phyloP scores from a whole-genome alignment of 2,888 invertebrate genomes.

The Julus scanicus region DNA sequence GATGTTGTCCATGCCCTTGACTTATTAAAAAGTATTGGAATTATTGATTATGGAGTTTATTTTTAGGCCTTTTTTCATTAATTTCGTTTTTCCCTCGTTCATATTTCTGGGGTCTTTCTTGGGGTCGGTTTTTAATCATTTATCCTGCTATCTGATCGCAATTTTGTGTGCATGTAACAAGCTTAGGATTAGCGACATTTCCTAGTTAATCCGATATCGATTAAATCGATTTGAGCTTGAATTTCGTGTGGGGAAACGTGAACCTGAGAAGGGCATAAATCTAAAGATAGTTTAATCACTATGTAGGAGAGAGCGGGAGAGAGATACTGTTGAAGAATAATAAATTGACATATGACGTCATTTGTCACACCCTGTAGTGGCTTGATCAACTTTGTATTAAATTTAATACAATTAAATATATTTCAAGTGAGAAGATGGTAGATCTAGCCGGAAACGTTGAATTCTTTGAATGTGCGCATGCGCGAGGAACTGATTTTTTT shows the following conservation, averaged over 20 bases:
- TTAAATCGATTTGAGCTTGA: slow-evolving; percentile 10
- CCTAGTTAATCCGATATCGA: background rate
- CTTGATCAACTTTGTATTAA: background rate
- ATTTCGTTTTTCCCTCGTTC: background rate
- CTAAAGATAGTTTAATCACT: background rate
- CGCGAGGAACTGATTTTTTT: too few species aligned
- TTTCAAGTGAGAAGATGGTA: too few species aligned
- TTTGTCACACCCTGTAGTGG: background rate
- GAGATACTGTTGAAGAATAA: too few species aligned
- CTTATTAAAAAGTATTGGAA: background rate
- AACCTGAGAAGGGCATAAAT: background rate
- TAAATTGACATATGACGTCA: background rate
- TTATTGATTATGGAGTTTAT: background rate
- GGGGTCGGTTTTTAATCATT: slow-evolving; percentile 22
- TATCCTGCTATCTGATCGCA: background rate
- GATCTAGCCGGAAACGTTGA: too few species aligned
- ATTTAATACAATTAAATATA: too few species aligned
- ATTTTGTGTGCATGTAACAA: background rate
- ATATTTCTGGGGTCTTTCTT: background rate
- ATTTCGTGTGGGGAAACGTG: background rate
- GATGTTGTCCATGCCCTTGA: too few species aligned
- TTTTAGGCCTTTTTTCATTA: background rate
- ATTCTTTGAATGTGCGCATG: too few species aligned
- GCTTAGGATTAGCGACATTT: background rate
- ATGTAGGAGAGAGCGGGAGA: background rate